A percentile compares a stretch with the other conserved stretches of the same genome.
phyloP scores from a whole-genome alignment of 2,797 vertebrate genomes.

The Tachyglossus aculeatus region DNA sequence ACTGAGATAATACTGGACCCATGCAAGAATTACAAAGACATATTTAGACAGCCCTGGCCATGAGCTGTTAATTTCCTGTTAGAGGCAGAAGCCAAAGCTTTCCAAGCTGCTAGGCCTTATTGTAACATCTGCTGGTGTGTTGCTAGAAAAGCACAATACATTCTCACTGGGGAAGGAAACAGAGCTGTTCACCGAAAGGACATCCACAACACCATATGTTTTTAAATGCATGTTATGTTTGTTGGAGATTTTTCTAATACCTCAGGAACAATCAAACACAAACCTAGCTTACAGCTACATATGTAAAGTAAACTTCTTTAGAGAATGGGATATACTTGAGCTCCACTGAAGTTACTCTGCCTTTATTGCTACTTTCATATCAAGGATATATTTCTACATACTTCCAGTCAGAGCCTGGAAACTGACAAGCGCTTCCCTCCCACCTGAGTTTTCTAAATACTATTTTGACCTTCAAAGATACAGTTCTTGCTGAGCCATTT shows the following conservation, averaged over 20 bases:
- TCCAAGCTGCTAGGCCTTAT: slow-evolving; percentile 55
- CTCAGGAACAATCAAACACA: slow-evolving; percentile 40
- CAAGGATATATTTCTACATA: slow-evolving; percentile 31
- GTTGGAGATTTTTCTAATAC: slow-evolving; percentile 48
- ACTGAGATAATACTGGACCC: slow-evolving; percentile 45
- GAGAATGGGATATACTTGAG: slow-evolving; percentile 7
- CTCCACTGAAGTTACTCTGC: slow-evolving; percentile 26
- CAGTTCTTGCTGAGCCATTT: background rate
- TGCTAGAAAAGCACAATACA: slow-evolving; percentile 53
- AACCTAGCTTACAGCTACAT: background rate
- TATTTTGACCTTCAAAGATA: background rate
- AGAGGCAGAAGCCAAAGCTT: slow-evolving; percentile 61
- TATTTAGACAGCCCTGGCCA: slow-evolving; percentile 61
- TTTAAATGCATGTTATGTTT: slow-evolving; percentile 49
- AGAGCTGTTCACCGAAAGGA: slow-evolving; percentile 48
- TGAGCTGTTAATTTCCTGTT: slow-evolving; percentile 72
- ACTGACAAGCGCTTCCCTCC: background rate
- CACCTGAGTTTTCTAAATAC: background rate
- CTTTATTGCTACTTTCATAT: slow-evolving; percentile 27
- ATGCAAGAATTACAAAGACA: slow-evolving; percentile 57
- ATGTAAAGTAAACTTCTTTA: slow-evolving; percentile 23
- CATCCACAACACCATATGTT: slow-evolving; percentile 55
- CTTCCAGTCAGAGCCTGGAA: background rate
- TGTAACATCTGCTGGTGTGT: slow-evolving; percentile 64
- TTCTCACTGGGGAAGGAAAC: slow-evolving; percentile 52